Base-by-base conservation (phyloP, 1,140 invertebrate species). In the Drosophila simulans region DNA sequence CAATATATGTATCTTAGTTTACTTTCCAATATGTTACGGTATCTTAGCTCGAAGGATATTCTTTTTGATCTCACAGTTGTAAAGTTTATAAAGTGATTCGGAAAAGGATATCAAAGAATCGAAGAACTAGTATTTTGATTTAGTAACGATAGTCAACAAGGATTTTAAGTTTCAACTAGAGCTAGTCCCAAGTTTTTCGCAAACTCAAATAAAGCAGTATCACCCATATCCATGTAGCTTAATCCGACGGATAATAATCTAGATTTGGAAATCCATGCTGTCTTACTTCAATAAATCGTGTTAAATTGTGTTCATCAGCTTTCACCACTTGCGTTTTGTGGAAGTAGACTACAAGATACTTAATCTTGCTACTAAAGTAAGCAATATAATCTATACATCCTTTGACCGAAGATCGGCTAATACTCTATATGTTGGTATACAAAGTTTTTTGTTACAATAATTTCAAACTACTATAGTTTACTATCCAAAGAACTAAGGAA, bases 401-500 rank as follows among this genome's bases (percentile, higher is more conserved):
- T 13, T 53, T 13, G 63, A 56, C 66, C 66, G 63, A 56, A 48
- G 45, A 48, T 35, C 66, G 66, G 66, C 27, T 70, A 70, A 70
- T 70, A 70, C 66, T 70, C 66, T 70, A 69, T 46, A 69, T 46
- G 40, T 56, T 70, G 66, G 66, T 70, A 69, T 70, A 70, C 66
- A 69, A 64, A 64, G n/a, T 31, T 42, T n/a, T 56, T 34, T 35
- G 51, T 69, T 34, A 40, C 25, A 55, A 22, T 53, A 25, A 46
- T 40, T 46, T 55, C 0, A n/a, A 48, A 3, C 11, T 39, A n/a
- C 13, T 45, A 31, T 15, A 34, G 25, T 11, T 37, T 27, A 3
- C 8, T 11, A 37, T 35, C 37, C 11, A 13, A 20, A 12, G 3
- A 15, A 20, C 37, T 31, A 7, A 25, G 27, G n/a, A 8, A 12